These are phyloP conservation scores for Spodoptera exigua DNA, from an alignment of 2,888 invertebrate genomes.

Conservation along the genomic window DNA sequence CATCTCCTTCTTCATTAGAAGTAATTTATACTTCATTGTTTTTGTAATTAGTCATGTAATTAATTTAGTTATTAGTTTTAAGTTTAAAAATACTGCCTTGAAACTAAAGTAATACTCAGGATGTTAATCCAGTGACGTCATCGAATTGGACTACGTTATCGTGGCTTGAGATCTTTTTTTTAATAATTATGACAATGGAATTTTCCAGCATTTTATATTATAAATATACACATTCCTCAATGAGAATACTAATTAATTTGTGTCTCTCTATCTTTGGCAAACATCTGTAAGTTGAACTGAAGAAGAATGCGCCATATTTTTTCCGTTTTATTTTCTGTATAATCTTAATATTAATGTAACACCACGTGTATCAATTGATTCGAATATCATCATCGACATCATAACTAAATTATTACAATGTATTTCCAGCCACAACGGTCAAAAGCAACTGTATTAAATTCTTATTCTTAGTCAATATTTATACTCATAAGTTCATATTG, in stretches of 20 bases:
- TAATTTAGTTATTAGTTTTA: conserved; percentile 60
- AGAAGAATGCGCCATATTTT: no score
- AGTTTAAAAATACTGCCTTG: conserved; percentile 63
- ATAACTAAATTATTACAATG: background rate
- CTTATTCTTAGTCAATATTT: conserved; percentile 64
- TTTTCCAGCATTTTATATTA: no score
- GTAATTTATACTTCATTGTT: conserved; percentile 65
- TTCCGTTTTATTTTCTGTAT: no score
- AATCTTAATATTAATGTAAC: no score
- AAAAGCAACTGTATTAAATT: conserved; percentile 36
- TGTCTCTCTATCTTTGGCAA: no score
- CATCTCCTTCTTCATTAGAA: conserved; percentile 59
- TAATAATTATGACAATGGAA: no score
- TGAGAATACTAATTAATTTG: no score
- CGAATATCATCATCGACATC: no score
- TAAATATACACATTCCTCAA: no score
- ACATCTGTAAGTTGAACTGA: no score
- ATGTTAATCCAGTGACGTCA: conserved; percentile 42
- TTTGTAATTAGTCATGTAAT: conserved; percentile 66
- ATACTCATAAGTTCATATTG: conserved; percentile 66
- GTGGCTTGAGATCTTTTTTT: background rate
- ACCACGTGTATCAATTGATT: no score
- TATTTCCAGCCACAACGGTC: conserved; percentile 16
- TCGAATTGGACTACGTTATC: conserved; percentile 18
- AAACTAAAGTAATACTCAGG: conserved; percentile 57